These are phyloP conservation scores for Cordilura impudica DNA, from an alignment of 2,888 invertebrate genomes.

Conservation along the genomic window DNA sequence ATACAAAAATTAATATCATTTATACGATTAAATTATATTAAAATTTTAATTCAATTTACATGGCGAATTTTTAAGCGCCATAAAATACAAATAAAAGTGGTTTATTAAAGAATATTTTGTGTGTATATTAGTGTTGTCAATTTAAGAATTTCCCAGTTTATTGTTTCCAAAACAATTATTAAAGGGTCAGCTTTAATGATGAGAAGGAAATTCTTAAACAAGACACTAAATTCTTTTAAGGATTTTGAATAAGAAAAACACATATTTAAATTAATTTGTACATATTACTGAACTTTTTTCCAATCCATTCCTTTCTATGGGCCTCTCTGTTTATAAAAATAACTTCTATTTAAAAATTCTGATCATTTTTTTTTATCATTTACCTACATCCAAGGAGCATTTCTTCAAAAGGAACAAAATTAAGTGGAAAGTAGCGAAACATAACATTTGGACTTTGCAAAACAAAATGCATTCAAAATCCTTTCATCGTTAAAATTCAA, in stretches of 20 bases:
- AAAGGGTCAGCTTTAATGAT: constrained; percentile 50
- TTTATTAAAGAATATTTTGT: neutral
- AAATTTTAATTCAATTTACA: neutral
- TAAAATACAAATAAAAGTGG: neutral
- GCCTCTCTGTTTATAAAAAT: no score
- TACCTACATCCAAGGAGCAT: no score
- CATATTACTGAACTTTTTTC: no score
- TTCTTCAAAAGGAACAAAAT: no score
- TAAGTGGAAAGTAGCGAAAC: no score
- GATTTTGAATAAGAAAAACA: neutral
- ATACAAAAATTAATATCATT: neutral
- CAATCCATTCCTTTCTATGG: no score
- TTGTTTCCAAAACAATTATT: neutral
- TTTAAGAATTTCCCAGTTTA: constrained; percentile 45
- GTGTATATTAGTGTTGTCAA: constrained; percentile 47
- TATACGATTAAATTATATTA: neutral
- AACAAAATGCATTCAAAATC: no score
- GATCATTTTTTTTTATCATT: no score
- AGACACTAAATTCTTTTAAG: constrained; percentile 30
- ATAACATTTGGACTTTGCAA: no score
- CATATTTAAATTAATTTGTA: neutral
- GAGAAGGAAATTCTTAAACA: constrained; percentile 35
- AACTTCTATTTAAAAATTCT: no score
- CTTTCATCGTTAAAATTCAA: no score
- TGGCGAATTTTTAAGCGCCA: neutral